A percentile compares a stretch with the other conserved stretches of the same genome.
These are phyloP conservation scores for Hydrotaea diabolus DNA, from an alignment of 2,888 invertebrate genomes.

Conservation along the genomic window DNA sequence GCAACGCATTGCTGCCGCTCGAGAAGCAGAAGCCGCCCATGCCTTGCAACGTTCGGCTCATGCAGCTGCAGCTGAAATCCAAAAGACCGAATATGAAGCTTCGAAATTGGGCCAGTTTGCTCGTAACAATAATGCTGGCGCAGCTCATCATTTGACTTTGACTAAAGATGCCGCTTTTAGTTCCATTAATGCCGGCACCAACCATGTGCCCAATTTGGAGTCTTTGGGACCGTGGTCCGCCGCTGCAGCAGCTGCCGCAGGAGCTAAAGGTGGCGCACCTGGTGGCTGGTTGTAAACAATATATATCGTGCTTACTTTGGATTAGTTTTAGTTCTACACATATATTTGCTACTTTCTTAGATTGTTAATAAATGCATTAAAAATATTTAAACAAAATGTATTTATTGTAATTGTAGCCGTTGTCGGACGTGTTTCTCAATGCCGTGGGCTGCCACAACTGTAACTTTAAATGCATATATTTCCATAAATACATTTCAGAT, in stretches of 20 bases:
- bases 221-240: slow-evolving; percentile 74
- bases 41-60: slow-evolving; percentile 87
- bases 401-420: no score
- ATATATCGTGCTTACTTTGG: neutral
- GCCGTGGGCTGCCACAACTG: no score
- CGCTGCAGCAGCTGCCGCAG: slow-evolving; percentile 62
- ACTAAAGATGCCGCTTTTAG: slow-evolving; percentile 83
- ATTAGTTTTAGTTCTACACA: slow-evolving; percentile 25
- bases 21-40: slow-evolving; percentile 87
- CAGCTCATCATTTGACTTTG: slow-evolving; percentile 83
- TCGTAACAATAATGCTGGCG: slow-evolving; percentile 83
- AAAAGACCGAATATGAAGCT: slow-evolving; percentile 85
- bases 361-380: slow-evolving; percentile 50
- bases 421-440: no score
- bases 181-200: slow-evolving; percentile 78
- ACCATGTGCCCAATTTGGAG: slow-evolving; percentile 77
- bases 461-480: no score
- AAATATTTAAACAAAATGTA: slow-evolving; percentile 30
- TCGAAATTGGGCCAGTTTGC: slow-evolving; percentile 84
- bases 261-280: slow-evolving; percentile 49
- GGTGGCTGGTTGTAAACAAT: slow-evolving; percentile 65
- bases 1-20: slow-evolving; percentile 86
- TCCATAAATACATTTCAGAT: no score
- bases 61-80: slow-evolving; percentile 87
- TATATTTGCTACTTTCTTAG: slow-evolving; percentile 13